Percentiles rank a stretch among this genome's conserved stretches.
Evolutionary conservation across 1,140 invertebrate genomes (phyloP).

Genomic region (Semibalanus balanoides): DNA sequence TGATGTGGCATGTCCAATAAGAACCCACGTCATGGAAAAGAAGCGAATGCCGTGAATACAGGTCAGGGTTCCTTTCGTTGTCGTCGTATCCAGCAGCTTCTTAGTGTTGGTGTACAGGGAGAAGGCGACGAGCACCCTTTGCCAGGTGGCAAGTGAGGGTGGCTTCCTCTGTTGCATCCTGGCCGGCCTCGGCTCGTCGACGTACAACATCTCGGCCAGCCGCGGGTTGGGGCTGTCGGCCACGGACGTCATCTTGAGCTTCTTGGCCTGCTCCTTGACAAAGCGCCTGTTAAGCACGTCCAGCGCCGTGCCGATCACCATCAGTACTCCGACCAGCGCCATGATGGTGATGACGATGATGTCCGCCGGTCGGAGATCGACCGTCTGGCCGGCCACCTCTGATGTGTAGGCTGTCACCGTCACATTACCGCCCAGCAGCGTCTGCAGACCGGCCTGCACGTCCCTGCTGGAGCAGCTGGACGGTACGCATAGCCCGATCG

Average conservation of each 20-base stretch:
- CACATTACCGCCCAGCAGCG: background rate
- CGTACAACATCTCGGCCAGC: background rate
- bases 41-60: background rate
- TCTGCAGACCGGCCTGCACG: background rate
- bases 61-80: background rate
- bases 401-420: background rate
- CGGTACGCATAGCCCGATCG: background rate
- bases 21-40: background rate
- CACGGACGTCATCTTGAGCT: too few species aligned
- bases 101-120: background rate
- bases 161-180: background rate
- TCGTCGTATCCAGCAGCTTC: background rate
- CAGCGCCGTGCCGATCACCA: background rate
- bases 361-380: background rate
- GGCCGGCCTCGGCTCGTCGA: background rate
- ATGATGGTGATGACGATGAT: background rate
- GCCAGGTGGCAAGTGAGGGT: too few species aligned
- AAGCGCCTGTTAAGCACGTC: too few species aligned
- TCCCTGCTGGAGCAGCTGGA: background rate
- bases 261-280: too few species aligned
- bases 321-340: background rate
- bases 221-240: too few species aligned
- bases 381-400: background rate
- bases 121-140: background rate
- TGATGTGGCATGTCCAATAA: background rate